phyloP scores from a whole-genome alignment of 1,140 invertebrate species.

The Zophobas morio region DNA sequence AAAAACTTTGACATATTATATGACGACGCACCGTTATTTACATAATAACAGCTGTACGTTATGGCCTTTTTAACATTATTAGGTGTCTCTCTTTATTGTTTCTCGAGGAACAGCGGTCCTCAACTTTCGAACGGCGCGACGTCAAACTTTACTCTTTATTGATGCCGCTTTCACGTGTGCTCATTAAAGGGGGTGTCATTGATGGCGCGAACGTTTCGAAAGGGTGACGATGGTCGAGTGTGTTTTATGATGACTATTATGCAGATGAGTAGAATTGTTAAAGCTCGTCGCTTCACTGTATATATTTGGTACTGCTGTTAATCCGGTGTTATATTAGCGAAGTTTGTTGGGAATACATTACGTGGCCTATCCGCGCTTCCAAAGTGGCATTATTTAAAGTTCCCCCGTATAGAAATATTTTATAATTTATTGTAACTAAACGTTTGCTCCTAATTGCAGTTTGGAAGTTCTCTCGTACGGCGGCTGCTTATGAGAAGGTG shows the following conservation, averaged over 20 bases:
- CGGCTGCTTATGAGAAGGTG: slow-evolving; percentile 26
- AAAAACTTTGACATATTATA: slow-evolving; percentile 52
- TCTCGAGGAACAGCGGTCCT: slow-evolving; percentile 38
- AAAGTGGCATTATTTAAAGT: slow-evolving; percentile 65
- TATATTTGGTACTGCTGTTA: slow-evolving; percentile 58
- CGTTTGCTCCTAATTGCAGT: slow-evolving; percentile 65
- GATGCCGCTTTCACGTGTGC: background rate
- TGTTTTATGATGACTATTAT: slow-evolving; percentile 48
- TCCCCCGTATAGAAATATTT: slow-evolving; percentile 65
- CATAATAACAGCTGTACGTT: slow-evolving; percentile 56
- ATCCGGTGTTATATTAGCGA: slow-evolving; percentile 64
- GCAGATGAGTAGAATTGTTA: slow-evolving; percentile 50
- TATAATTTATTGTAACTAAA: slow-evolving; percentile 64
- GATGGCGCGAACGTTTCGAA: background rate
- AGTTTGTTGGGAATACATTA: slow-evolving; percentile 65
- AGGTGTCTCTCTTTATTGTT: slow-evolving; percentile 53
- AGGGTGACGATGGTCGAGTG: slow-evolving; percentile 41
- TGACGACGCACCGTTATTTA: slow-evolving; percentile 50
- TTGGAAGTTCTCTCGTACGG: slow-evolving; percentile 56
- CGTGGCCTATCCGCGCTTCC: slow-evolving; percentile 54
- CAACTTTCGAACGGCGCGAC: slow-evolving; percentile 18
- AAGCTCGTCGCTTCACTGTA: slow-evolving; percentile 16
- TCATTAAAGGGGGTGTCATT: slow-evolving; percentile 17
- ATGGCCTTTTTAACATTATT: slow-evolving; percentile 53
- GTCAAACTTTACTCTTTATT: background rate